These are phyloP conservation scores for Nebria ingens DNA, from an alignment of 1,140 invertebrate genomes.

Conservation along the genomic window DNA sequence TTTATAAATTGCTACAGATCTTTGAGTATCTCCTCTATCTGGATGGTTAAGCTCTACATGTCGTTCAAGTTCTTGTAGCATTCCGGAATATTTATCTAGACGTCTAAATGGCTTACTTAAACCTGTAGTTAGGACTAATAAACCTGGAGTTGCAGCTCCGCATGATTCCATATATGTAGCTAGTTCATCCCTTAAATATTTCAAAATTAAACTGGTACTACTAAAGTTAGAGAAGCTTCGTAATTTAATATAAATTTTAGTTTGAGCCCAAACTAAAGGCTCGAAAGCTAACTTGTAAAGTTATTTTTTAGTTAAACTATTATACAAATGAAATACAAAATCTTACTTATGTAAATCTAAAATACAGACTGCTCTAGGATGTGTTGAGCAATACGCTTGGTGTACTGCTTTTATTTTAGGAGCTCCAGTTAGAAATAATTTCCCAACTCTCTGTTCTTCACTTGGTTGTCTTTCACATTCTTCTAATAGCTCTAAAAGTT, in stretches of 20 bases:
- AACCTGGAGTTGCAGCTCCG: slow-evolving; percentile 70
- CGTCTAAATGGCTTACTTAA: slow-evolving; percentile 91
- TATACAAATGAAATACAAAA: background rate
- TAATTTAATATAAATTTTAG: too few relatives aligned
- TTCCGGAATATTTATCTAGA: slow-evolving; percentile 87
- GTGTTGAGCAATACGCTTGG: slow-evolving; percentile 74
- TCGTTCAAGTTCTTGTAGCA: slow-evolving; percentile 89
- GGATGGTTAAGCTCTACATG: slow-evolving; percentile 92
- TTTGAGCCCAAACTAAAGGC: too few relatives aligned
- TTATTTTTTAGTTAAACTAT: too few relatives aligned
- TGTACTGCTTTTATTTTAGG: slow-evolving; percentile 78
- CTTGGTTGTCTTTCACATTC: slow-evolving; percentile 55
- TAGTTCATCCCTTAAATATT: slow-evolving; percentile 62
- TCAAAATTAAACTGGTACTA: slow-evolving; percentile 12
- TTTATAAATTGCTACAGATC: slow-evolving; percentile 87
- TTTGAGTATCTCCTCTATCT: slow-evolving; percentile 91
- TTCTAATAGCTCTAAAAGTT: slow-evolving; percentile 66
- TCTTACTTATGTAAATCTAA: slow-evolving; percentile 81
- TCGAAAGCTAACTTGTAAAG: too few relatives aligned
- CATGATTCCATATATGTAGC: slow-evolving; percentile 78
- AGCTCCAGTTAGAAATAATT: slow-evolving; percentile 80
- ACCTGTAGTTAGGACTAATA: slow-evolving; percentile 82
- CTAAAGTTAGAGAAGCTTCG: too few relatives aligned
- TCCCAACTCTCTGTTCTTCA: slow-evolving; percentile 77
- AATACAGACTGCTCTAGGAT: slow-evolving; percentile 85